Base-by-base conservation (phyloP, 2,888 invertebrate species). In the Drosophila flavopinicola region DNA sequence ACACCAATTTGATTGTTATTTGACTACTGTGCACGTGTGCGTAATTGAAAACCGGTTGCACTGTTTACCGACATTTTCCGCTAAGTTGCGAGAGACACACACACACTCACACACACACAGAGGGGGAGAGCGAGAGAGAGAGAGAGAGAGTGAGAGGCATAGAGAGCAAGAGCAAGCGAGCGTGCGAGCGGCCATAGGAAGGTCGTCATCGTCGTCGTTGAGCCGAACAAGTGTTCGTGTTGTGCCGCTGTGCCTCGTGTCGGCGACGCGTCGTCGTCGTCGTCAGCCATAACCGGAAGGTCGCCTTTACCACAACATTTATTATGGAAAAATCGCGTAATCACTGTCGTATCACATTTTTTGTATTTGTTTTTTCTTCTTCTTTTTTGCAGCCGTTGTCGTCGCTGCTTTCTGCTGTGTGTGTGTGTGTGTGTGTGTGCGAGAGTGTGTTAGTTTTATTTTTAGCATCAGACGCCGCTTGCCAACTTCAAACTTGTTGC, bases 251-350 rank as follows among this genome's bases (percentile, higher is more conserved):
- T 39, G 52, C 32, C 49, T 71, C 74, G 70, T 67, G 51, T 72
- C 42, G 56, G n/a, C 53, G 35, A 45, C 41, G 44, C 38, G 58
- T 24, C 44, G 51, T 32, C 29, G 53, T 59, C 54, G 48, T 59
- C 45, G 49, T 61, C 71, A 64, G 78, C 76, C 66, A 83, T 85
- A 78, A 77, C 88, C 88, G 87, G 87, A 87, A 87, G 87, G 88
- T 87, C 88, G 87, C 83, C 84, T 88, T 88, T 88, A 80, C 86
- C 86, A 83, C 86, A 85, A 83, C 76, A 79, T 87, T 87, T 87
- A 87, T 87, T 84, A 86, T 86, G 82, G 85, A 78, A 85, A 69
- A 86, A 86, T 85, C 83, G 88, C 83, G 84, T 86, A 88, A 87
- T 87, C 87, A 86, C 76, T 85, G 85, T 88, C 82, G 88, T 75